Base-by-base conservation (phyloP, 2,113 vertebrate genomes). In the Uria aalge region DNA sequence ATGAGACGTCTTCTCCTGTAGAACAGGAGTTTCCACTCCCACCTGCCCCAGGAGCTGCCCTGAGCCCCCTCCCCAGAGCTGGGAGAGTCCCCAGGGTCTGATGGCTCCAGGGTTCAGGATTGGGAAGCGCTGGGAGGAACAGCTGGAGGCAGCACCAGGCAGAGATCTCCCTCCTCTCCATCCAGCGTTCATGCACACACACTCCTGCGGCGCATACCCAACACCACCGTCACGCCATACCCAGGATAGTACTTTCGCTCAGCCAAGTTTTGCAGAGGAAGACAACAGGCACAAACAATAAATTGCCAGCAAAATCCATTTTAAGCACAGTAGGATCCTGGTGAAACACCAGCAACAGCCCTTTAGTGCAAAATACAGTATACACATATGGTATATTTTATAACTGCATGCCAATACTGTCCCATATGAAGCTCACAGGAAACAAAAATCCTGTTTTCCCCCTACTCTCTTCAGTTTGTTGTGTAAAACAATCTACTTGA, bases 1-100 rank as follows among this genome's bases (percentile, higher is more conserved):
- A 83, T 66, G 92, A 71, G 40, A 13, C 47, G 63, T 71, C 47
- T 47, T 53, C 73, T 62, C 22, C 85, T 48, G 38, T 17, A 2
- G 20, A 96, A 80, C 76, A 74, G 79, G 85, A 95, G 56, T 86
- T 93, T 86, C 85, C 24, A 71, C 75, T 74, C 90, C 72, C 12
- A 55, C 29, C 63, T 30, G 23, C 62, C 66, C 55, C 11, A 32
- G 47, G 26, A 52, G 23, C 62, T 4, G 1, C 82, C 34, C 82
- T 16, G 8, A 48, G 20, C 27, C 60, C 62, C 40, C 21, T 82
- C 20, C 40, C 19, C 50, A 34, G 67, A 19, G 11, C 4, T 68
- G 55, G 47, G 83, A 89, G 81, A 48, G 11, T n/a, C 45, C 2
- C 40, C 8, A 8, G 19, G 47, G 20, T 59, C 53, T 13, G 27